Percentiles rank a stretch among this genome's conserved stretches.
Evolutionary conservation across 2,888 invertebrate species (phyloP).

Genomic region (Neocrepidodera transversa): DNA sequence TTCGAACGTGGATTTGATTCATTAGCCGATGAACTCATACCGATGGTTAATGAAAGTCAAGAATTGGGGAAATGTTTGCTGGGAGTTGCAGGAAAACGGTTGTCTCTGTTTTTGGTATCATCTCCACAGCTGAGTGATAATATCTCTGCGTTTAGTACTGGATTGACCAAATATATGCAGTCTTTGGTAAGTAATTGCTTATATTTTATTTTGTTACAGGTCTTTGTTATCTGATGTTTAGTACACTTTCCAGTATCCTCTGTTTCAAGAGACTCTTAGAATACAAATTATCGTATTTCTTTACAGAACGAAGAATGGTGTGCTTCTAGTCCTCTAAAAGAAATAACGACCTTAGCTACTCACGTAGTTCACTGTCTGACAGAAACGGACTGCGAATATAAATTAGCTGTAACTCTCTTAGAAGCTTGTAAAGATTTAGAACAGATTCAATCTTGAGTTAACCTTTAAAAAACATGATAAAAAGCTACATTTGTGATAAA

Average conservation of each 20-base stretch:
- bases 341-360: constrained; percentile 58
- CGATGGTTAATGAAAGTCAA: constrained; percentile 73
- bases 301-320: constrained; percentile 57
- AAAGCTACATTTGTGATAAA: too few species aligned
- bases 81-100: constrained; percentile 80
- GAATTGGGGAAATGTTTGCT: constrained; percentile 76
- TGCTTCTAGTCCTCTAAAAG: constrained; percentile 51
- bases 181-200: constrained; percentile 64
- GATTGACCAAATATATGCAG: constrained; percentile 78
- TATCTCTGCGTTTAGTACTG: constrained; percentile 79
- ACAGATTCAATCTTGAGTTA: constrained; percentile 34
- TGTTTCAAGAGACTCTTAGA: neutral
- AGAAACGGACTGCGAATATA: constrained; percentile 57
- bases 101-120: constrained; percentile 71
- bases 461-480: too few species aligned
- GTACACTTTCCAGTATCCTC: too few species aligned
- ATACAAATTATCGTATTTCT: constrained; percentile 32
- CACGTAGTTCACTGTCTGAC: constrained; percentile 59
- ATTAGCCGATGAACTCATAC: constrained; percentile 69
- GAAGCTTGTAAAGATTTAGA: constrained; percentile 60
- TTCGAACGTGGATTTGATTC: constrained; percentile 70
- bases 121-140: constrained; percentile 69
- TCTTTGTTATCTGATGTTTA: too few species aligned
- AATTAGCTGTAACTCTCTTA: constrained; percentile 61
- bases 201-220: too few species aligned